phyloP scores from a whole-genome alignment of 2,888 invertebrate species.

The Sminthurides aquaticus region DNA sequence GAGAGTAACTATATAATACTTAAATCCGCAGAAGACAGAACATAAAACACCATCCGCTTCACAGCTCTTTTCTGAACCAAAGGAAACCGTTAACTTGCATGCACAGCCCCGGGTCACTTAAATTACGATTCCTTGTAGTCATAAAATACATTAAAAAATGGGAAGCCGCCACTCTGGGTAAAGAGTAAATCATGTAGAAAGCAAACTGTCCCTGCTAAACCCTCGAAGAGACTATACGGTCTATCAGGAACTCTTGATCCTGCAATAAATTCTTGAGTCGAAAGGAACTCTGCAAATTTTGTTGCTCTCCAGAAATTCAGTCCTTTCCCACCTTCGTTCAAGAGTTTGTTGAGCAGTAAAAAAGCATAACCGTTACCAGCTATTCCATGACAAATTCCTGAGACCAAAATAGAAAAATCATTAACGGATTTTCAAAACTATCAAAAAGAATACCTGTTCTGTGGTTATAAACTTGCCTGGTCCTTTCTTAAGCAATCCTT shows the following conservation, averaged over 20 bases:
- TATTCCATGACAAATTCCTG: slow-evolving; percentile 76
- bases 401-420: too few species aligned
- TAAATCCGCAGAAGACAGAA: too few species aligned
- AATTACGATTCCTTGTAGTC: too few species aligned
- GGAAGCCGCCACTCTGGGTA: slow-evolving; percentile 68
- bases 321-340: slow-evolving; percentile 59
- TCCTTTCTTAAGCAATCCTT: slow-evolving; percentile 75
- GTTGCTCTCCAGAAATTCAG: slow-evolving; percentile 65
- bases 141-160: slow-evolving; percentile 74
- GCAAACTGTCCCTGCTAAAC: slow-evolving; percentile 76
- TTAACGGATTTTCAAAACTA: too few species aligned
- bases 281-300: slow-evolving; percentile 68
- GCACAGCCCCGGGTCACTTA: too few species aligned
- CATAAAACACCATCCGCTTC: too few species aligned
- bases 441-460: slow-evolving; percentile 7
- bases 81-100: too few species aligned
- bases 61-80: too few species aligned
- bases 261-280: slow-evolving; percentile 57
- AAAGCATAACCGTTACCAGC: slow-evolving; percentile 77
- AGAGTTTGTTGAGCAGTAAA: slow-evolving; percentile 65
- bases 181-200: slow-evolving; percentile 68
- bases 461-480: slow-evolving; percentile 53
- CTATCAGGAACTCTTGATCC: slow-evolving; percentile 68
- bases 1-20: too few species aligned
- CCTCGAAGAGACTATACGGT: slow-evolving; percentile 78